phyloP scores from a whole-genome alignment of 2,113 vertebrate species.

The Terrapene triunguis region DNA sequence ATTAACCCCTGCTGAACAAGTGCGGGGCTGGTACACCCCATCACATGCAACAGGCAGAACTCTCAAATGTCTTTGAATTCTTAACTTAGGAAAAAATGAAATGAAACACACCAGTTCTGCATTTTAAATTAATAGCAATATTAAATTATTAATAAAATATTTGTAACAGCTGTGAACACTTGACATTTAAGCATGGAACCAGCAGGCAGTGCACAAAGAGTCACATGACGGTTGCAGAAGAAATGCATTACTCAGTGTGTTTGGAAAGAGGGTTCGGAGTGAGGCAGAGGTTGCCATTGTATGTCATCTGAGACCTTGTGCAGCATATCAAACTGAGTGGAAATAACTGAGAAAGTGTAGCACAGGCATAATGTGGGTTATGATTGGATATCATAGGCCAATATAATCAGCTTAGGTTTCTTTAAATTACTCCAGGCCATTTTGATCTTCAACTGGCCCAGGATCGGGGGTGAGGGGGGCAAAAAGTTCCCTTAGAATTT shows the following conservation, averaged over 20 bases:
- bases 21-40: no score
- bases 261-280: background rate
- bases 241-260: no score
- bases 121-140: background rate
- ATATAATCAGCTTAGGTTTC: background rate
- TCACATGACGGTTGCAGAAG: no score
- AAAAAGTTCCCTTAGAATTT: background rate
- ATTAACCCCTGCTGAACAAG: no score
- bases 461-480: background rate
- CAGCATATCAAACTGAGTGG: background rate
- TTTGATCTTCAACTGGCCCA: background rate
- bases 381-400: background rate
- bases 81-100: no score
- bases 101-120: no score
- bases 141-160: background rate
- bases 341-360: background rate
- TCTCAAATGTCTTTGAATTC: no score
- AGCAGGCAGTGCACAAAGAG: background rate
- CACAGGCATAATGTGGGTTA: background rate
- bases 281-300: background rate
- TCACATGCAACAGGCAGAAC: no score
- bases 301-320: background rate
- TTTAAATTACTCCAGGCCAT: background rate
- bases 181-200: background rate
- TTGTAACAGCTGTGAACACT: background rate